Evolutionary conservation across 2,888 invertebrate species (phyloP).

Genomic region (Trissoscelio sp.): DNA sequence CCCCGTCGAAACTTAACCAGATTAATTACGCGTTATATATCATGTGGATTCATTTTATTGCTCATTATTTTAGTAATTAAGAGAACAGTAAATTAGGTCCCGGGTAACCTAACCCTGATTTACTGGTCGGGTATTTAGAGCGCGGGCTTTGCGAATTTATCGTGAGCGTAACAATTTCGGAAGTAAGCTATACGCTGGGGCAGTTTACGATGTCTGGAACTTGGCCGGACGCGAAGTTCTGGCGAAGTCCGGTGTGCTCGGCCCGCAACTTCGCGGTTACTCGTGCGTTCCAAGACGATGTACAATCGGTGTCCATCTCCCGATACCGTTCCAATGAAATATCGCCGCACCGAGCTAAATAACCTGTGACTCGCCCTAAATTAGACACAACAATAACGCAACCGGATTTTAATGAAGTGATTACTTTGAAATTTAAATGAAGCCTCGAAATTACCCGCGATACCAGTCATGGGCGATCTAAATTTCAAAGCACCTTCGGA

Average conservation of each 20-base stretch:
- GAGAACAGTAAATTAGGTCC: conserved; percentile 59
- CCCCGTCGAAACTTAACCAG: conserved; percentile 46
- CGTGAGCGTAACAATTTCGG: conserved; percentile 32
- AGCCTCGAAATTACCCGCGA: conserved; percentile 54
- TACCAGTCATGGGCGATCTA: conserved; percentile 64
- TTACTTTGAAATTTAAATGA: conserved; percentile 68
- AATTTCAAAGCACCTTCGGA: conserved; percentile 64
- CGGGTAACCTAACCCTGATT: conserved; percentile 54
- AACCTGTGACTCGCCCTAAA: conserved; percentile 62
- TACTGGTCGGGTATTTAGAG: conserved; percentile 37
- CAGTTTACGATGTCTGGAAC: conserved; percentile 30
- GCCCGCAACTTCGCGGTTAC: conserved; percentile 6
- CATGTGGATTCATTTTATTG: conserved; percentile 61
- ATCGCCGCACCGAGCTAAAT: conserved; percentile 46
- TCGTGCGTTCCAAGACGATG: conserved; percentile 30
- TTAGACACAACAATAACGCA: conserved; percentile 58
- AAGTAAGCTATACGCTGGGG: conserved; percentile 15
- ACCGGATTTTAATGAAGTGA: conserved; percentile 67
- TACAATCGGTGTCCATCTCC: conserved; percentile 53
- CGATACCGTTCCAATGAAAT: conserved; percentile 52
- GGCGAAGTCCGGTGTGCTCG: not conserved
- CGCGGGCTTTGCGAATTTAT: conserved; percentile 49
- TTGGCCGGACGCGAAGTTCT: conserved; percentile 8
- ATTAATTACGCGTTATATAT: conserved; percentile 59
- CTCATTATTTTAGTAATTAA: conserved; percentile 65